These are phyloP conservation scores for Pelvicachromis taeniatus DNA, from an alignment of 2,113 vertebrate genomes.

Conservation along the genomic window DNA sequence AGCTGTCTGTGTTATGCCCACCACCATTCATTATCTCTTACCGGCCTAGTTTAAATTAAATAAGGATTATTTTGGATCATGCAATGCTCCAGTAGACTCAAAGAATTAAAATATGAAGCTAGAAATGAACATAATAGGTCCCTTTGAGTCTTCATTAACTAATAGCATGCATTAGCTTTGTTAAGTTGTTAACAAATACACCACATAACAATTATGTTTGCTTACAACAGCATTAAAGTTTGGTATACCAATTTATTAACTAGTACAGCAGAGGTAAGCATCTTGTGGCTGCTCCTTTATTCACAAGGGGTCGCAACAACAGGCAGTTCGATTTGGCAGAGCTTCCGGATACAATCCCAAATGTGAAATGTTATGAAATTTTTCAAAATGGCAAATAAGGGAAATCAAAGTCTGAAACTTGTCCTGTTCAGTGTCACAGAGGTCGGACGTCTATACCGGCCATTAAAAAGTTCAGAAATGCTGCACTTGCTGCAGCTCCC, in stretches of 20 bases:
- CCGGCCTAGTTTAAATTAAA: not conserved
- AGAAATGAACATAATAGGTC: not conserved
- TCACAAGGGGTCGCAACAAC: not conserved
- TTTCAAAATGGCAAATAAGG: not conserved
- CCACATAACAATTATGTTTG: not conserved
- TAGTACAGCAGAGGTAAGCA: not conserved
- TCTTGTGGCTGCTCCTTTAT: not conserved
- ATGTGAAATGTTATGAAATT: fast-evolving
- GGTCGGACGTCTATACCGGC: not conserved
- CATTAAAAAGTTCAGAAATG: not conserved
- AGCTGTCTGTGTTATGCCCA: not conserved
- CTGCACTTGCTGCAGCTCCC: not conserved
- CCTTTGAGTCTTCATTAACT: not conserved
- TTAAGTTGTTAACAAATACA: not conserved
- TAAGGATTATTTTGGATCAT: not conserved
- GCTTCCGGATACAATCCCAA: not conserved
- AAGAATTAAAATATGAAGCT: not conserved
- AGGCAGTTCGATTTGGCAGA: not conserved
- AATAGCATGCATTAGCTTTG: not conserved
- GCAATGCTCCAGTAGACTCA: not conserved
- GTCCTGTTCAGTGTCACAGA: not conserved
- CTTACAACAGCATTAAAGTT: not conserved
- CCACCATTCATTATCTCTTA: not conserved
- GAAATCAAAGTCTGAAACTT: not conserved
- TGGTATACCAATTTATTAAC: not conserved